Percentiles rank a stretch among this genome's conserved stretches.
phyloP scores from a whole-genome alignment of 2,797 vertebrate species.

The Manis pentadactyla region DNA sequence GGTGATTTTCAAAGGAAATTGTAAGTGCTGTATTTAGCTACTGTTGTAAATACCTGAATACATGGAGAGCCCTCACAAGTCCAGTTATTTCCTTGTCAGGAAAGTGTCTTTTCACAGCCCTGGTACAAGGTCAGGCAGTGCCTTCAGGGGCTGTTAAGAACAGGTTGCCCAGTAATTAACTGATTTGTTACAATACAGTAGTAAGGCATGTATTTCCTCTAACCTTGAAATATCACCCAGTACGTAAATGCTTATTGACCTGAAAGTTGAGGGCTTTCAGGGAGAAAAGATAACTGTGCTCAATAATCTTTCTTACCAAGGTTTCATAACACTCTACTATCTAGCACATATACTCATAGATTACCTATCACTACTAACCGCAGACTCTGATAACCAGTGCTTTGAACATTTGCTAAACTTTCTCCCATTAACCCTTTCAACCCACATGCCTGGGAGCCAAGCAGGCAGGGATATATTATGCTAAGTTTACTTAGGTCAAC shows the following conservation, averaged over 20 bases:
- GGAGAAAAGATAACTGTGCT: slow-evolving; percentile 72
- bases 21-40: slow-evolving; percentile 55
- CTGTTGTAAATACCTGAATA: slow-evolving; percentile 69
- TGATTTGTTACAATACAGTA: slow-evolving; percentile 72
- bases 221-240: slow-evolving; percentile 74
- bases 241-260: slow-evolving; percentile 68
- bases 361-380: slow-evolving; percentile 68
- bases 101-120: slow-evolving; percentile 72
- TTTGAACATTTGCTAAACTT: slow-evolving; percentile 71
- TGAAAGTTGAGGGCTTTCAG: slow-evolving; percentile 69
- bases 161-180: slow-evolving; percentile 78
- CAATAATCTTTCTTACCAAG: slow-evolving; percentile 66
- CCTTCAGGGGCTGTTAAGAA: slow-evolving; percentile 69
- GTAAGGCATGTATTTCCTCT: slow-evolving; percentile 69
- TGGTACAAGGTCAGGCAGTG: slow-evolving; percentile 74
- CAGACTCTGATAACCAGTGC: slow-evolving; percentile 71
- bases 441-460: slow-evolving; percentile 54
- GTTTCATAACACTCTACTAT: slow-evolving; percentile 55
- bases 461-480: slow-evolving; percentile 56
- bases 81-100: slow-evolving; percentile 68
- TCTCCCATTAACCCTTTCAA: slow-evolving; percentile 76
- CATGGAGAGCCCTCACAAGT: not conserved
- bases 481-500: slow-evolving; percentile 71
- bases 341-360: slow-evolving; percentile 54
- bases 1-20: slow-evolving; percentile 58